Evolutionary conservation across 2,113 vertebrate species (phyloP), one percentile per base, ranked within the genome.

Genomic region (Myrmecobius fasciatus): DNA sequence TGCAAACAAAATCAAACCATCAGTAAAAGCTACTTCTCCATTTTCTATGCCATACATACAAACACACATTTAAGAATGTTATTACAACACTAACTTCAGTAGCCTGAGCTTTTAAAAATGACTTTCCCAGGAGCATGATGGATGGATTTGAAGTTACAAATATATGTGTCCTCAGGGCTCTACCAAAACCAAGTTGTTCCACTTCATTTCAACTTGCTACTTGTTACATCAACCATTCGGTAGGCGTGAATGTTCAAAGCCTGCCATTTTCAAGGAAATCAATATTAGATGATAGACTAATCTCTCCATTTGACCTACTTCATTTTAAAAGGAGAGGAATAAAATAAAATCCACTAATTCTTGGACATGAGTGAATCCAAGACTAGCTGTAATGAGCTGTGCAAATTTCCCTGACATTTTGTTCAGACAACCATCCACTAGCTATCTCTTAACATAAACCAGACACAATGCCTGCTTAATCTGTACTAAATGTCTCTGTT

Each of bases 231-330:
- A 95, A 53, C 96, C 93, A 97, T 75, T 95, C 20, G n/a, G 75
- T 75, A 95, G 89, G 22, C 49, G 36, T 94, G 92, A 97, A 96
- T 97, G 83, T 92, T 51, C 9, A 0, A 92, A 89, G 53, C 67
- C 92, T 83, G 93, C 48, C 8, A 52, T 97, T 97, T 97, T 94
- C 53, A 94, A 67, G 60, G 51, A 92, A 96, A 96, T 91, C 93
- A 92, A 94, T 89, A 95, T 91, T 89, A n/a, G 46, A 83, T 54
- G 26, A 95, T 5, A 17, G n/a, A 52, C 91, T 96, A 95, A 95
- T 91, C 92, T 97, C 91, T 97, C 95, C 36, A 54, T 92, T 93
- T 96, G 91, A 95, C 91, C 93, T 96, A 91, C 52, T 83, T 97
- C 67, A 47, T 92, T 94, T 93, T 90, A 90, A 46, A 46, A 91